Evolutionary conservation across 2,888 invertebrate species (phyloP), one percentile per base, ranked within the genome.

Genomic region (Pharmacophagus antenor): DNA sequence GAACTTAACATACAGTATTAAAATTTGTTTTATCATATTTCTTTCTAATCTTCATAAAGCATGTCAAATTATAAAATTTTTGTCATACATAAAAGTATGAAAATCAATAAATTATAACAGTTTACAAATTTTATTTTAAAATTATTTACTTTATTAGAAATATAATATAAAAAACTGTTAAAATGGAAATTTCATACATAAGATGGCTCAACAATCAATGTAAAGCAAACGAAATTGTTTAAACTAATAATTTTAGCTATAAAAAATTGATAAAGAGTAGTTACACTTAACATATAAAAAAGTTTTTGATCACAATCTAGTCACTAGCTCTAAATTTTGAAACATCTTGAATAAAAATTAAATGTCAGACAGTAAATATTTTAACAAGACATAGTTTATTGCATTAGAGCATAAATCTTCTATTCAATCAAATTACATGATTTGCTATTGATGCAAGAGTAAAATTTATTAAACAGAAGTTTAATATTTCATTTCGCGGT

Each of bases 401-500:
- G 7, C 23, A 25, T 25, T 42, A n/a, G 6, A 46, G 20, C 10
- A 20, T 46, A 22, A 48, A 22, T 15, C 6, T 17, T 48, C 7
- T 25, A 48, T 23, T 25, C 15, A 23, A 48, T 22, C 48, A 17
- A 23, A 48, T 25, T 5, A n/a, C 48, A 25, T 25, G 31, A 31
- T 3, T 15, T 42, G 42, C 17, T 5, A 4, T 17, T 42, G n/a
- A 2, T 25, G 25, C 48, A 48, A n/a, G 15, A 48, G 17, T 5
- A 6, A 48, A 48, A 23, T n/a, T n/a, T 17, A n/a, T n/a, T 10
- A 18, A n/a, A 42, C 0, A 17, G 41, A 18, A 49, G 15, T 37
- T 37, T 7, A 37, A 18, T 17, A 20, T 51, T 37, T 37, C 27
- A 48, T 53, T 53, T 58, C 47, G 58, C 55, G 54, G 17, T 59